Evolutionary conservation across 2,113 vertebrate species (phyloP), one percentile per base, ranked within the genome.

Genomic region (Polypterus senegalus): DNA sequence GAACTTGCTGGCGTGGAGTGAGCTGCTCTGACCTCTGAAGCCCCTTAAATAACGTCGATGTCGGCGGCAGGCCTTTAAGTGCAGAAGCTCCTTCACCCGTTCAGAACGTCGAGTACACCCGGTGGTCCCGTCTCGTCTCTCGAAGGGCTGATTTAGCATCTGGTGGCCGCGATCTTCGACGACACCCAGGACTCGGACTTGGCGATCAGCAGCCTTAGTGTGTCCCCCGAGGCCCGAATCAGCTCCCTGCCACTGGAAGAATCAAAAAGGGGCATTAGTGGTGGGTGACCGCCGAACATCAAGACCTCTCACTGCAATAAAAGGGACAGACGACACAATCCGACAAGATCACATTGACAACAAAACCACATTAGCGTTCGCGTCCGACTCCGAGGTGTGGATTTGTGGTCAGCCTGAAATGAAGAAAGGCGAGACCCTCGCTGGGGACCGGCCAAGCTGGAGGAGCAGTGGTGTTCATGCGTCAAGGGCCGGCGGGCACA

Each of bases 191-290:
- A 70, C 43, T 76, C 63, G 1, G 78, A 77, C 54, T 76, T 72
- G 53, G 79, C 70, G 68, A 87, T 70, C 59, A 87, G 75, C 45
- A 87, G 63, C 62, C 74, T 76, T 60, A 80, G 77, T 44, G 62
- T 76, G 55, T 78, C 73, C 1, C 85, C 83, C 3, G 82, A 84
- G 1, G 72, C 70, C 67, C 81, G 77, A 70, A 88, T 83, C 69
- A 86, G 71, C 11, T 87, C 79, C 62, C 76, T 78, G 1, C 81
- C 83, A 1, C 86, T 88, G 65, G 4, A 59, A 59, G 27, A 27
- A 27, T 27, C 27, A 27, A 2, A 27, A 27, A 27, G 27, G 27
- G 27, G 27, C 27, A 27, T 27, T 27, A 27, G 27, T 27, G 27
- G 27, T 27, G 27, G 27, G 27, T 27, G 27, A 27, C 1, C 2